Evolutionary conservation across 2,797 vertebrate genomes (phyloP), one percentile per base, ranked within the genome.

Genomic region (Octomys mimax): DNA sequence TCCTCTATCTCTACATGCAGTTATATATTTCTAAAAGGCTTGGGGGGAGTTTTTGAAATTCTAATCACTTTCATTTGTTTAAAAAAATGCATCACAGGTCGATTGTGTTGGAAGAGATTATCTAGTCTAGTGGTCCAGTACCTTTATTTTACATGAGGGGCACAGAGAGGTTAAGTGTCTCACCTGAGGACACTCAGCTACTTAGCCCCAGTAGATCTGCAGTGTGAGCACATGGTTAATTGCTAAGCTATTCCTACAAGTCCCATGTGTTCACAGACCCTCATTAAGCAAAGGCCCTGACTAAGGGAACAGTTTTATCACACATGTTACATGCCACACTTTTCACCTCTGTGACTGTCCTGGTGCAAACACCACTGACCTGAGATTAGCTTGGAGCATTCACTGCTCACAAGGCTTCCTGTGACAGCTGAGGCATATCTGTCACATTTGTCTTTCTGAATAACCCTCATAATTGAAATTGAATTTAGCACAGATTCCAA

Each of bases 361-460:
- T 26, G 64, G 64, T 68, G 49, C 78, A 39, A 87, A 84, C 80
- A 61, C 52, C 62, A 16, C 3, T 0, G 22, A 39, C 49, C 57
- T 82, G 87, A 93, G 81, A 83, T 95, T 83, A 89, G 77, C 64
- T 75, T 77, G 57, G 66, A 92, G 52, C 31, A 42, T 80, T 86
- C 95, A 87, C 87, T 92, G 85, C 52, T 87, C 24, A 21, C 21
- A 57, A 62, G 78, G 33, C 42, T 95, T 97, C 87, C 75, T 92
- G 0, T 49, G 73, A 90, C 89, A 95, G 89, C 81, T 83, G 92
- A 81, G 33, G 22, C 36, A 2, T 54, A 75, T 71, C 61, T 59
- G 1, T 54, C 78, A 70, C 42, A 78, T 81, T 81, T 87, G 79
- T 92, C 57, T 96, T 91, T 93, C 66, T 82, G 68, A 77, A 64